A percentile compares a stretch with the other conserved stretches of the same genome.
phyloP scores from a whole-genome alignment of 2,113 vertebrate species.

The Typhlomys cinereus region DNA sequence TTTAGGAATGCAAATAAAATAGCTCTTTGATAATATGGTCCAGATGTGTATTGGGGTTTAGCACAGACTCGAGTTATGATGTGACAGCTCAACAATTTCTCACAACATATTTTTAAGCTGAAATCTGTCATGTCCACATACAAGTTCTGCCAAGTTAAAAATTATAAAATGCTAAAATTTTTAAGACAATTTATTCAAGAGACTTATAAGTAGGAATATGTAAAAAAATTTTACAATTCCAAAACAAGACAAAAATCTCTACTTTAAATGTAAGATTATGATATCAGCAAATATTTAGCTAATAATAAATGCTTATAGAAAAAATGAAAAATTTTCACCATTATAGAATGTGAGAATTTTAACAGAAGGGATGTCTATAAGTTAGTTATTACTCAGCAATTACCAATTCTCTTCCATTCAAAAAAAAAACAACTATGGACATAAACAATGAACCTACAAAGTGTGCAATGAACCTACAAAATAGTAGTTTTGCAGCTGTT shows the following conservation, averaged over 20 bases:
- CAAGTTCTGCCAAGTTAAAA: slow-evolving; percentile 27
- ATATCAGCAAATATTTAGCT: too few relatives aligned
- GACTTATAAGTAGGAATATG: too few relatives aligned
- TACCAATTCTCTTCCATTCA: not conserved
- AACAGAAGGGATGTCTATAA: not conserved
- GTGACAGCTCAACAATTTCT: slow-evolving; percentile 58
- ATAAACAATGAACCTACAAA: not conserved
- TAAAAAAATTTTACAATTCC: too few relatives aligned
- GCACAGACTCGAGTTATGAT: slow-evolving; percentile 25
- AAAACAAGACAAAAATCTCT: too few relatives aligned
- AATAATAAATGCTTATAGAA: too few relatives aligned
- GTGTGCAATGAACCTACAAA: not conserved
- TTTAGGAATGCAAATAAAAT: slow-evolving; percentile 73
- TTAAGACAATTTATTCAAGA: too few relatives aligned
- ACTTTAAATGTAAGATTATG: too few relatives aligned
- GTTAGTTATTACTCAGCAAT: not conserved
- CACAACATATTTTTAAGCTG: slow-evolving; percentile 60
- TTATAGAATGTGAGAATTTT: too few relatives aligned
- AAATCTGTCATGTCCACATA: slow-evolving; percentile 50
- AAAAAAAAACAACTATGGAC: not conserved
- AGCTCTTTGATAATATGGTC: slow-evolving; percentile 54
- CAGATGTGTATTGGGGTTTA: slow-evolving; percentile 57
- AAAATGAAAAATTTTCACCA: too few relatives aligned
- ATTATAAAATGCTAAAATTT: slow-evolving; percentile 39
- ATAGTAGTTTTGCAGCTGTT: not conserved